These are phyloP conservation scores for Schizothorax lantsangensis DNA, from an alignment of 2,797 vertebrate genomes.

Conservation along the genomic window DNA sequence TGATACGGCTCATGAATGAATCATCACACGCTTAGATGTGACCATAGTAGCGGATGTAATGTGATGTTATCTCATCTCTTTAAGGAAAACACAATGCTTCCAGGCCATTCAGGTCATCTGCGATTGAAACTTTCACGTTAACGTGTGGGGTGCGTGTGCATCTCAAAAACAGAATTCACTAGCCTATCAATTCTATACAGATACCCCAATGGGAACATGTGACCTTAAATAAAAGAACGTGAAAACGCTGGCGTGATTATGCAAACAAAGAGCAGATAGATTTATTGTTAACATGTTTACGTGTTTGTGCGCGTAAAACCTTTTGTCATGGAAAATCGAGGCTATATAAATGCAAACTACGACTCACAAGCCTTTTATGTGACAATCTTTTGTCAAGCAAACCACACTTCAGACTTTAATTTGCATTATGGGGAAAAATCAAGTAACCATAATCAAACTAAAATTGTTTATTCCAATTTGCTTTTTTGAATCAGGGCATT, in stretches of 20 bases:
- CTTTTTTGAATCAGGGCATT: conserved; percentile 51
- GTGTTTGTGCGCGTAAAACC: background rate
- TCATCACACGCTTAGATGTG: conserved; percentile 43
- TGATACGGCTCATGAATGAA: conserved; percentile 50
- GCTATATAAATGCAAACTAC: conserved; percentile 22
- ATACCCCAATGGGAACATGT: background rate
- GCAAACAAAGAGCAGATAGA: background rate
- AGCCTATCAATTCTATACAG: background rate
- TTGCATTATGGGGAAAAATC: conserved; percentile 33
- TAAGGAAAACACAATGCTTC: background rate
- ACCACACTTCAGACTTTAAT: conserved; percentile 41
- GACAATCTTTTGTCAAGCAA: background rate
- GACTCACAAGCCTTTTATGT: conserved; percentile 1
- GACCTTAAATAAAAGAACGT: background rate
- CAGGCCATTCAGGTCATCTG: background rate
- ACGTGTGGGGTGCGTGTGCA: background rate
- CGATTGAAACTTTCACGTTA: background rate
- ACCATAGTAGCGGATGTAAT: conserved; percentile 32
- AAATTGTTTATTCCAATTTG: conserved; percentile 46
- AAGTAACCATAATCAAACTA: conserved; percentile 41
- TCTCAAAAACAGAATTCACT: background rate
- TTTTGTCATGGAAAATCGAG: conserved; percentile 2
- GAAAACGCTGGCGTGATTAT: background rate
- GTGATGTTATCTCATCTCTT: conserved; percentile 33
- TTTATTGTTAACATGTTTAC: conserved; percentile 6